Conservation (phyloP, 2,888 invertebrate species). For the Coenonympha arcania region DNA sequence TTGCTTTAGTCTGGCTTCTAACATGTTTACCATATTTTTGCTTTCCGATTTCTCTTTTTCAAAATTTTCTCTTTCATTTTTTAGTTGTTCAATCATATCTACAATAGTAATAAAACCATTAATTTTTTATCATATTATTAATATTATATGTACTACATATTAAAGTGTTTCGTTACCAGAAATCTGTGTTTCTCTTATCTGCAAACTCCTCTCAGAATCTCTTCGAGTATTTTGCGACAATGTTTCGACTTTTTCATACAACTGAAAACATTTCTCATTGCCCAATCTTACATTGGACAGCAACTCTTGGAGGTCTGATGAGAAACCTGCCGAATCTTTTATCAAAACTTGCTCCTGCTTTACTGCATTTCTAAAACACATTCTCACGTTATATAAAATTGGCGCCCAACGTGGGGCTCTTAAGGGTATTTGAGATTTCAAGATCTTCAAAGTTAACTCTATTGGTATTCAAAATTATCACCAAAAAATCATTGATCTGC, state of each 20-base stretch:
- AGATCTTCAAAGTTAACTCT: too few species aligned
- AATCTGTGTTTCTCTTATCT: constrained; percentile 72
- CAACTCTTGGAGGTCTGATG: constrained; percentile 64
- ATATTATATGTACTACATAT: not conserved
- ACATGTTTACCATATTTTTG: constrained; percentile 66
- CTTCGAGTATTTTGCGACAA: constrained; percentile 58
- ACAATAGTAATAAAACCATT: constrained; percentile 16
- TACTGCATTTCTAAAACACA: constrained; percentile 60
- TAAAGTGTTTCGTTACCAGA: constrained; percentile 49
- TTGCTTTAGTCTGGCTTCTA: constrained; percentile 75
- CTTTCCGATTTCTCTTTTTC: constrained; percentile 73
- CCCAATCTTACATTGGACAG: constrained; percentile 66
- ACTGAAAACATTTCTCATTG: constrained; percentile 55
- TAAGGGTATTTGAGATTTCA: too few species aligned
- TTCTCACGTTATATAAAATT: not conserved
- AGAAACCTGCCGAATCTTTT: constrained; percentile 65
- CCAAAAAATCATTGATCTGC: too few species aligned
- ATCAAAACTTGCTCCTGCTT: constrained; percentile 68
- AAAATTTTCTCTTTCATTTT: constrained; percentile 70
- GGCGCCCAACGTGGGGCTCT: too few species aligned
- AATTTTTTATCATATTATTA: not conserved
- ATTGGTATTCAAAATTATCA: too few species aligned
- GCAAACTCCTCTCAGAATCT: constrained; percentile 65
- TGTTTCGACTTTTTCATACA: constrained; percentile 64
- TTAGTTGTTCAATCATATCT: constrained; percentile 74